A percentile compares a stretch with the other conserved stretches of the same genome.
These are phyloP conservation scores for Parnassius smintheus DNA, from an alignment of 2,888 invertebrate species.

Conservation along the genomic window DNA sequence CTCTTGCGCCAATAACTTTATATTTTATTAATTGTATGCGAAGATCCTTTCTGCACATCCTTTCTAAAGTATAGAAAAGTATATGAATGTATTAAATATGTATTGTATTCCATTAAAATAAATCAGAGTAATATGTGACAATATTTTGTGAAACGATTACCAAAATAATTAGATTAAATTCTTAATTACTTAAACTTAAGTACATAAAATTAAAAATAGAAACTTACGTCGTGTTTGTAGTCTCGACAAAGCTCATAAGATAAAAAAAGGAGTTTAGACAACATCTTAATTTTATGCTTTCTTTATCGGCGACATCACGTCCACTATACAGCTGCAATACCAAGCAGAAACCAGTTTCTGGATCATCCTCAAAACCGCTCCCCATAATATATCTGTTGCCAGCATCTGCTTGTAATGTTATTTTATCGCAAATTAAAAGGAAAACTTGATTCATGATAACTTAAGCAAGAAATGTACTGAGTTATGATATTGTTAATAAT, in stretches of 20 bases:
- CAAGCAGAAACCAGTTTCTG: conserved; percentile 32
- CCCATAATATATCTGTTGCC: conserved; percentile 25
- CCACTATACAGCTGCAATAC: conserved; percentile 30
- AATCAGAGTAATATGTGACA: no score
- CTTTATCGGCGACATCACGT: conserved; percentile 32
- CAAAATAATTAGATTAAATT: no score
- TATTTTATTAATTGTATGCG: no score
- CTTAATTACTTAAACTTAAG: no score
- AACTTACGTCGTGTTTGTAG: neutral
- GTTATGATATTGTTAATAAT: no score
- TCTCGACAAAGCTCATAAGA: neutral
- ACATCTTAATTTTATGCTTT: conserved; percentile 46
- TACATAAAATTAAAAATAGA: no score
- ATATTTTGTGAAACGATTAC: no score
- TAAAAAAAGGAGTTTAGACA: conserved; percentile 40
- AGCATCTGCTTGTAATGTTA: conserved; percentile 27
- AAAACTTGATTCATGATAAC: conserved; percentile 20
- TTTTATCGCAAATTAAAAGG: conserved; percentile 27
- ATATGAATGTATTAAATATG: no score
- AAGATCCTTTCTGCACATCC: no score
- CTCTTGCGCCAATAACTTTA: neutral
- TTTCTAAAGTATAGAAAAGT: no score
- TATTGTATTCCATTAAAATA: no score
- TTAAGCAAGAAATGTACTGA: neutral
- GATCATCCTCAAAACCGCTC: conserved; percentile 33